Evolutionary conservation across 2,113 vertebrate species (phyloP).

Genomic region (Poecilia latipinna): DNA sequence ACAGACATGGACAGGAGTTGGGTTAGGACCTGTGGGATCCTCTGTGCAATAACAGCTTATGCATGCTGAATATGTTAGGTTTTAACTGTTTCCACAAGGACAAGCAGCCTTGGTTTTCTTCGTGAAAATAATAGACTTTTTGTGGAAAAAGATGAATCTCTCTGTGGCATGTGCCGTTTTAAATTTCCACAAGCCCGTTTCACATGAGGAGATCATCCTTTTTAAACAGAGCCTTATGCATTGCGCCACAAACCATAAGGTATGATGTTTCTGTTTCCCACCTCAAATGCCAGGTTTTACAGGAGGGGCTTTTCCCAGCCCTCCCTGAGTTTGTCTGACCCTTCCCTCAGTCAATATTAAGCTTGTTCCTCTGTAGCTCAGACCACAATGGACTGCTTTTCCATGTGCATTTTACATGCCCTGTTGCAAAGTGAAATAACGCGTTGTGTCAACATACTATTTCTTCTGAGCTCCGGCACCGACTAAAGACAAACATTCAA

Average conservation of each 20-base stretch:
- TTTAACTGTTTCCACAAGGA: slow-evolving; percentile 40
- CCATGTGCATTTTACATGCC: slow-evolving; percentile 22
- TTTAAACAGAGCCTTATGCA: slow-evolving; percentile 36
- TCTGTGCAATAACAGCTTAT: slow-evolving; percentile 42
- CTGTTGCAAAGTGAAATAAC: slow-evolving; percentile 35
- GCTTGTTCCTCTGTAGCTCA: slow-evolving; percentile 52
- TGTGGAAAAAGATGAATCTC: slow-evolving; percentile 11
- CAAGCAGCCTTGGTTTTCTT: slow-evolving; percentile 17
- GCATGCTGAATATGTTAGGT: slow-evolving; percentile 36
- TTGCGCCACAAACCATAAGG: slow-evolving; percentile 20
- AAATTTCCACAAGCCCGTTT: slow-evolving; percentile 16
- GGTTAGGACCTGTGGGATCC: slow-evolving; percentile 43
- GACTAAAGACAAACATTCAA: slow-evolving; percentile 20
- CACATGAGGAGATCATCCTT: slow-evolving; percentile 14
- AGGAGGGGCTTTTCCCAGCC: slow-evolving; percentile 35
- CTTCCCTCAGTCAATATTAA: slow-evolving; percentile 58
- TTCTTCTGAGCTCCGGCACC: slow-evolving; percentile 5
- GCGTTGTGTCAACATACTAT: slow-evolving; percentile 32
- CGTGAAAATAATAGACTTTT: slow-evolving; percentile 19
- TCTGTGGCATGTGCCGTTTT: slow-evolving; percentile 17
- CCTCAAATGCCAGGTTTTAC: slow-evolving; percentile 34
- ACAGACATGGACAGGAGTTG: slow-evolving; percentile 31
- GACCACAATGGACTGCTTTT: slow-evolving; percentile 34
- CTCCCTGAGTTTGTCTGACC: slow-evolving; percentile 42
- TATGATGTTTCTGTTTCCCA: slow-evolving; percentile 37